phyloP scores from a whole-genome alignment of 2,113 vertebrate species.

The Atherinomorus stipes region DNA sequence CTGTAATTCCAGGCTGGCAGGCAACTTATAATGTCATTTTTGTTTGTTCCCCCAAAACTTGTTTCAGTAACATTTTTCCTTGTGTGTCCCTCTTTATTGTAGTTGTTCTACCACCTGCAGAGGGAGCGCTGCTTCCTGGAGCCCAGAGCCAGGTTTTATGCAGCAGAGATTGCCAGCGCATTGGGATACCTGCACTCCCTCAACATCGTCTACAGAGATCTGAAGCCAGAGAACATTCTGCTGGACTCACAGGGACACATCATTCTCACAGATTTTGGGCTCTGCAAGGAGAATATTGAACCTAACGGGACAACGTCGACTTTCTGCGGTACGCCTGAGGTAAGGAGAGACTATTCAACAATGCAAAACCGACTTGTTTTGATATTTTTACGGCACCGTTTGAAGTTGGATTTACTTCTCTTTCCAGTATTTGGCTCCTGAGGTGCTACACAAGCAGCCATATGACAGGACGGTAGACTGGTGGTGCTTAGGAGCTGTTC shows the following conservation, averaged over 20 bases:
- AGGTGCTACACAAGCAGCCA: conserved; percentile 98
- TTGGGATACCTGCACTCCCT: conserved; percentile 97
- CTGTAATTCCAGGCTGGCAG: neutral
- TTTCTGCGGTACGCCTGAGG: conserved; percentile 98
- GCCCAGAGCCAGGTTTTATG: conserved; percentile 94
- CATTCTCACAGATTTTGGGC: conserved; percentile 96
- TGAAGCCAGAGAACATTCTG: conserved; percentile 98
- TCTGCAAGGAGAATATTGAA: conserved; percentile 99
- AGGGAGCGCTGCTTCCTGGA: conserved; percentile 98
- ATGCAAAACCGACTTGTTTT: neutral
- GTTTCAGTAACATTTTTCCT: neutral
- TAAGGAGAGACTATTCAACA: conserved; percentile 59
- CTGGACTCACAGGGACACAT: conserved; percentile 98
- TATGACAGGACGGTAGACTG: conserved; percentile 98
- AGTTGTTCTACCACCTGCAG: conserved; percentile 99
- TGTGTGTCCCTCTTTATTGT: conserved; percentile 35
- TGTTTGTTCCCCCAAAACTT: neutral
- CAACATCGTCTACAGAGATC: conserved; percentile 97
- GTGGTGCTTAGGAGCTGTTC: conserved; percentile 98
- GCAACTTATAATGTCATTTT: neutral
- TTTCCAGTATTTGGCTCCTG: conserved; percentile 95
- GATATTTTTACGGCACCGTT: neutral
- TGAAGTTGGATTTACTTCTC: neutral
- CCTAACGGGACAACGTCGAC: conserved; percentile 97
- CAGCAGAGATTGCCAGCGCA: conserved; percentile 97